Percentiles rank a stretch among this genome's conserved stretches.
phyloP scores from a whole-genome alignment of 2,113 vertebrate species.

The Cynopterus brachyotis region DNA sequence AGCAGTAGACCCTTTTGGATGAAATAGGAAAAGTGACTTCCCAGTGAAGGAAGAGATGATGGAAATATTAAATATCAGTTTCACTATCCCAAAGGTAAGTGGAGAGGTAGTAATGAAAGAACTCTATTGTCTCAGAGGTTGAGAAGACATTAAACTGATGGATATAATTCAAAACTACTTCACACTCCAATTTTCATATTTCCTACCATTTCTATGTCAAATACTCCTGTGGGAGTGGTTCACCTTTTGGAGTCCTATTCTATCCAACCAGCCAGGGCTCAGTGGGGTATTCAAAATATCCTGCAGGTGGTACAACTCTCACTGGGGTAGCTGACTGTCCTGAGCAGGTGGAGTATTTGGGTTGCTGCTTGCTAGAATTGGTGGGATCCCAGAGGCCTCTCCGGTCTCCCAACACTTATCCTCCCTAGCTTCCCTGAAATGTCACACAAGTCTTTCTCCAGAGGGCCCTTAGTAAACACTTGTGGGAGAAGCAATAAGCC shows the following conservation, averaged over 20 bases:
- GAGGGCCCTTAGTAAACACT: not conserved
- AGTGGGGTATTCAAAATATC: not conserved
- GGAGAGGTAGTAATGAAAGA: not conserved
- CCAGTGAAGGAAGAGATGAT: not conserved
- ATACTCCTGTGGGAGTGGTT: not conserved
- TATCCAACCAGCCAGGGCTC: not conserved
- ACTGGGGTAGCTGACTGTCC: not conserved
- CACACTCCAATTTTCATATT: not conserved
- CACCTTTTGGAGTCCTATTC: not conserved
- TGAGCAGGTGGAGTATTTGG: not conserved
- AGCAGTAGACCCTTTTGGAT: not conserved
- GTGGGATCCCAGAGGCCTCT: not conserved
- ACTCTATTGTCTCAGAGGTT: not conserved
- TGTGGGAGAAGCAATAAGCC: not conserved
- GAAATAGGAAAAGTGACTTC: slow-evolving; percentile 1
- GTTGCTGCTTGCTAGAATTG: not conserved
- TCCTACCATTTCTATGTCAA: not conserved
- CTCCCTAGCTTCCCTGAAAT: not conserved
- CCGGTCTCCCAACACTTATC: not conserved
- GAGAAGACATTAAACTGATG: not conserved
- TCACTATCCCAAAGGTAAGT: not conserved
- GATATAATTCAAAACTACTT: not conserved
- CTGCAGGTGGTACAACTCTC: not conserved
- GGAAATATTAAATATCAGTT: not conserved
- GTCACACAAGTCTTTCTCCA: not conserved